A percentile compares a stretch with the other conserved stretches of the same genome.
phyloP scores from a whole-genome alignment of 2,797 vertebrate species.

The Coracias cyanogaster region DNA sequence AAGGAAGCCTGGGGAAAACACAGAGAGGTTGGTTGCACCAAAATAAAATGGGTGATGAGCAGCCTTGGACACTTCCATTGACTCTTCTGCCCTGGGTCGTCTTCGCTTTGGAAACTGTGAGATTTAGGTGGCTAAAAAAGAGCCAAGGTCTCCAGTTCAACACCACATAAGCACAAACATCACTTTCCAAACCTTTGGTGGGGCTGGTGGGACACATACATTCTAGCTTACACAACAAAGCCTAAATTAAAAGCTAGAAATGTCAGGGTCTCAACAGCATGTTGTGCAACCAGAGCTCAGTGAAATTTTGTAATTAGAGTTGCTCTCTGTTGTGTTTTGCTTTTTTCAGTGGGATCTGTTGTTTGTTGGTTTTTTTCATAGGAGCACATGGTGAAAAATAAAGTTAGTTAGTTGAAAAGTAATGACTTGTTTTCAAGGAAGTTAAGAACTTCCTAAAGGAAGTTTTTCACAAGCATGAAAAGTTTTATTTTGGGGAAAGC shows the following conservation, averaged over 20 bases:
- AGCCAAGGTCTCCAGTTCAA: not conserved
- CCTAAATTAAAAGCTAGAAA: conserved; percentile 11
- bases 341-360: not conserved
- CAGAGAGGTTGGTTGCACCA: too few species aligned
- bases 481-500: not conserved
- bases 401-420: not conserved
- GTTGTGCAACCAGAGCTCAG: conserved; percentile 27
- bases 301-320: conserved; percentile 29
- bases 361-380: not conserved
- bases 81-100: not conserved
- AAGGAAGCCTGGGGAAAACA: not conserved
- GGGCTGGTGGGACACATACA: conserved; percentile 6
- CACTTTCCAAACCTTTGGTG: not conserved
- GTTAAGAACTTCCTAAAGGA: not conserved
- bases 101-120: not conserved
- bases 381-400: not conserved
- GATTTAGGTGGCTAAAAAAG: not conserved
- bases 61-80: not conserved
- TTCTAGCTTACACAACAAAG: conserved; percentile 6
- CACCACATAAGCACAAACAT: not conserved
- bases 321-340: not conserved
- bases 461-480: not conserved
- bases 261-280: not conserved
- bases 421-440: not conserved
- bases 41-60: not conserved